Percentiles rank a stretch among this genome's conserved stretches.
Evolutionary conservation across 2,888 invertebrate species (phyloP).

Genomic region (Anaspis maculata): DNA sequence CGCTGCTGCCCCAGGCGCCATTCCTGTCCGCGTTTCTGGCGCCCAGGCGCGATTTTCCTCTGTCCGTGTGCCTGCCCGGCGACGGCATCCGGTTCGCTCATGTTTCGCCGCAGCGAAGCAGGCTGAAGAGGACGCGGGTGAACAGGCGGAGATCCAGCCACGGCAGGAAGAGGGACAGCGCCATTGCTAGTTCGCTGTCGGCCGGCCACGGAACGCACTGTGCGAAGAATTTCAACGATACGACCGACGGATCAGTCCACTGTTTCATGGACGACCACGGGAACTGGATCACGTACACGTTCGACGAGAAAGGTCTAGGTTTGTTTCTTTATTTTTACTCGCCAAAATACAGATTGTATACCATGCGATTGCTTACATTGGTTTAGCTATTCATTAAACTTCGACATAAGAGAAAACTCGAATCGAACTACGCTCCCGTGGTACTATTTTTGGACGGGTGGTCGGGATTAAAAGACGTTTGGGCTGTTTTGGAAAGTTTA

Average conservation of each 20-base stretch:
- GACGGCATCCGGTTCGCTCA: conserved; percentile 26
- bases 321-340: too few relatives aligned
- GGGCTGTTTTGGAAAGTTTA: too few relatives aligned
- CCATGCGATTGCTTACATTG: too few relatives aligned
- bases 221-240: conserved; percentile 75
- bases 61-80: conserved; percentile 41
- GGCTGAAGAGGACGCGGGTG: conserved; percentile 21
- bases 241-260: conserved; percentile 75
- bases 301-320: conserved; percentile 67
- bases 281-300: conserved; percentile 80
- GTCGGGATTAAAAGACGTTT: too few relatives aligned
- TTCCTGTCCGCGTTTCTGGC: conserved; percentile 57
- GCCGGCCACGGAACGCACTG: conserved; percentile 52
- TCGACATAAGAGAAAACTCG: too few relatives aligned
- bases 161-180: conserved; percentile 29
- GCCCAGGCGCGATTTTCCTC: conserved; percentile 49
- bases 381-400: too few relatives aligned
- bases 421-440: too few relatives aligned
- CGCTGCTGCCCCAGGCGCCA: conserved; percentile 48
- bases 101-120: conserved; percentile 19
- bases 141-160: conserved; percentile 17
- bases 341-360: too few relatives aligned
- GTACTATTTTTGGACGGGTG: too few relatives aligned
- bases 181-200: conserved; percentile 41
- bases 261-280: conserved; percentile 80